These are phyloP conservation scores for Cyrtodaria siliqua DNA, from an alignment of 2,888 invertebrate genomes.

Conservation along the genomic window DNA sequence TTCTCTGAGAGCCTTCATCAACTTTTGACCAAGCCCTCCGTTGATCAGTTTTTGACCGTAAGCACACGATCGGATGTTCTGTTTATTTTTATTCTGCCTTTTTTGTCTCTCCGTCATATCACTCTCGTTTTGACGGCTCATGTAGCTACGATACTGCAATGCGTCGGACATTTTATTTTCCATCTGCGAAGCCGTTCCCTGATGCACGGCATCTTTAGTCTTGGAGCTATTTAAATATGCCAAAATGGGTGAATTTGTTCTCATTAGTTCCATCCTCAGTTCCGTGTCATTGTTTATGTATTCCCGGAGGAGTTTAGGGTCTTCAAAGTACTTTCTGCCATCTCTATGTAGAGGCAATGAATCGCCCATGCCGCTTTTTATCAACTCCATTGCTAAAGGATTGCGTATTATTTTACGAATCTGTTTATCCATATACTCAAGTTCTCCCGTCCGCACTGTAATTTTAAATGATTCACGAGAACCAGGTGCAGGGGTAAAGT, in stretches of 20 bases:
- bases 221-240: conserved; percentile 25
- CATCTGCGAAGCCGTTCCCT: conserved; percentile 1
- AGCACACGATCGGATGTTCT: conserved; percentile 1
- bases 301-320: conserved; percentile 37
- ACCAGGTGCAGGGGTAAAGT: too few relatives aligned
- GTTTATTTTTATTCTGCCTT: conserved; percentile 20
- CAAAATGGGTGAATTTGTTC: conserved; percentile 26
- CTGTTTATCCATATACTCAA: conserved; percentile 25
- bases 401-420: conserved; percentile 49
- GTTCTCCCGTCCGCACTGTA: too few relatives aligned
- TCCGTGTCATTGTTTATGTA: conserved; percentile 49
- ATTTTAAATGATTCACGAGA: too few relatives aligned
- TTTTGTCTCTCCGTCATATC: conserved; percentile 17
- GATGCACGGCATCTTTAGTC: conserved; percentile 11
- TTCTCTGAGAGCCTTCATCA: conserved; percentile 20
- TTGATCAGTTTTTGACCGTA: conserved; percentile 17
- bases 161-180: neutral
- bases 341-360: conserved; percentile 24
- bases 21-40: conserved; percentile 13
- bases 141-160: neutral
- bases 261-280: conserved; percentile 40
- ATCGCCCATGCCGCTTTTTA: conserved; percentile 32
- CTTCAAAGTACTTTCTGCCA: conserved; percentile 27
- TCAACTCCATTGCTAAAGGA: conserved; percentile 52
- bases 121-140: neutral